phyloP scores from a whole-genome alignment of 2,113 vertebrate species.

The Columba livia region DNA sequence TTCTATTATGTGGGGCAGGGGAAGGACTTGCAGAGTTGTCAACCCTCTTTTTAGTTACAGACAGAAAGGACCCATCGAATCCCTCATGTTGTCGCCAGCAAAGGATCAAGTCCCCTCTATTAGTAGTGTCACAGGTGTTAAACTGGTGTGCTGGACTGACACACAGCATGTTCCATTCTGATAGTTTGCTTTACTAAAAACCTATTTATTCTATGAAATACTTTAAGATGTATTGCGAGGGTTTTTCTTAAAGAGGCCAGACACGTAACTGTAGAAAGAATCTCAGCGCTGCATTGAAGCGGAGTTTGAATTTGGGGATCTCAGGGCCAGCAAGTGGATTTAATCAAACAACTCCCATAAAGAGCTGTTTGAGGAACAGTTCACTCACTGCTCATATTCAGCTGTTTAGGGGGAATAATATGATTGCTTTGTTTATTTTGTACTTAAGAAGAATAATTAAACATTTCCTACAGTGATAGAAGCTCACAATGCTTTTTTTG shows the following conservation, averaged over 20 bases:
- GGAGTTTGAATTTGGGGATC: not conserved
- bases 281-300: not conserved
- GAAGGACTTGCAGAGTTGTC: not conserved
- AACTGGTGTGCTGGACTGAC: not conserved
- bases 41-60: not conserved
- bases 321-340: not conserved
- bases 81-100: not conserved
- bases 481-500: not conserved
- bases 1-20: constrained; percentile 34
- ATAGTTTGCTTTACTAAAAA: not conserved
- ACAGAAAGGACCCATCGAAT: not conserved
- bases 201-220: not conserved
- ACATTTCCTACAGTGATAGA: not conserved
- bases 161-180: not conserved
- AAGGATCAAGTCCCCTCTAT: not conserved
- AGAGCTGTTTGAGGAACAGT: not conserved
- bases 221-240: not conserved
- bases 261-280: not conserved
- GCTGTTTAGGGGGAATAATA: not conserved
- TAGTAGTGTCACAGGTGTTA: not conserved
- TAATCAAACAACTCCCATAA: not conserved
- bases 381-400: not conserved
- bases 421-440: not conserved
- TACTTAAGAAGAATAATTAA: not conserved
- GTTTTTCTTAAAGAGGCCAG: not conserved